Base-by-base conservation (phyloP, 2,797 vertebrate species). In the Myotis planiceps region DNA sequence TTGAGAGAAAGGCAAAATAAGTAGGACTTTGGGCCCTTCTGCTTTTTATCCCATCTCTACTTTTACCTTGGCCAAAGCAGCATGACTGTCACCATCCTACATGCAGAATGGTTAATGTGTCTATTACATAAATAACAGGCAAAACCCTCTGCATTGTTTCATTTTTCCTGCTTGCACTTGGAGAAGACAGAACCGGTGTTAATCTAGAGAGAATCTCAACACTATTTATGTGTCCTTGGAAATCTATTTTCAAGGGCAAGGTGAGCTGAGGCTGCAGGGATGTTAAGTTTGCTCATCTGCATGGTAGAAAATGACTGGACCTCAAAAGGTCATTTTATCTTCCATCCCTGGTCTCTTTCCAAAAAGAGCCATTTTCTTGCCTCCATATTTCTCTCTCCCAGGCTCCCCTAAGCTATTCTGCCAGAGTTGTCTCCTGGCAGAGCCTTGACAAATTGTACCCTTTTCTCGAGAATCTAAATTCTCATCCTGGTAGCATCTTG, bases 401-500 rank as follows among this genome's bases (percentile, higher is more conserved):
- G 76, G 25, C 18, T 87, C 58, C 6, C 29, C 69, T 82, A n/a
- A 82, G 32, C 18, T 94, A 66, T n/a, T 79, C 29, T 85, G 69
- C 47, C 42, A 76, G 29, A 69, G 10, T n/a, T 80, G 37, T 55
- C 21, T 92, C 47, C 34, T 76, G 81, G 55, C 47, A 87, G n/a
- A 95, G 14, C 1, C 37, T 94, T 90, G 71, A 13, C 15, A 96
- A 68, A 81, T 89, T 60, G 45, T n/a, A 83, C 53, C 42, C 51
- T 0, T 0, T 95, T 93, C 66, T 89, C 76, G 25, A 68, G 66
- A 51, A 63, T 88, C 34, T 81, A 74, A 90, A 96, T 90, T 95
- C n/a, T 96, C 37, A 92, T 82, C 8, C 3, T 37, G 34, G 72
- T 76, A 63, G 15, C 37, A 90, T 95, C 89, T 96, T 92, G 32